These are phyloP conservation scores for Drosophila busckii DNA, from an alignment of 1,140 invertebrate genomes.

Conservation along the genomic window DNA sequence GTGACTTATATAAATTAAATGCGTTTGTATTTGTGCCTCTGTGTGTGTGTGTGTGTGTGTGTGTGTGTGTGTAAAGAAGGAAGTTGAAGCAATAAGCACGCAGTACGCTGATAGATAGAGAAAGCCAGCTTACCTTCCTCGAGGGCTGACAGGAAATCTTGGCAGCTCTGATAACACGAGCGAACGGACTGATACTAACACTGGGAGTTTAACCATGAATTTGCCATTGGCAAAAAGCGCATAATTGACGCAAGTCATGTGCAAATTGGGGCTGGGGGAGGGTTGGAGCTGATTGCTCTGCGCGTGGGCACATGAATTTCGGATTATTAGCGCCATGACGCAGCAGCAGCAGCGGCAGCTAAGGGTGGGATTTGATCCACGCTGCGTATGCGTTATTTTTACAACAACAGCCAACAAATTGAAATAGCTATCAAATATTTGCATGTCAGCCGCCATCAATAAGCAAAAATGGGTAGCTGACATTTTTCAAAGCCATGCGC, in stretches of 20 bases:
- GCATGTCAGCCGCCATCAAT: too few relatives aligned
- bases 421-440: too few relatives aligned
- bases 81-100: constrained; percentile 20
- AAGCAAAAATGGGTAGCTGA: too few relatives aligned
- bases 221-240: constrained; percentile 26
- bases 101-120: constrained; percentile 37
- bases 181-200: background rate
- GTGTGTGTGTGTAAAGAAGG: background rate
- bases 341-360: constrained; percentile 3
- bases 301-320: constrained; percentile 15
- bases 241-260: constrained; percentile 63
- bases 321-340: constrained; percentile 20
- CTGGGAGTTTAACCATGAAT: background rate
- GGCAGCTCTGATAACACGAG: constrained; percentile 32
- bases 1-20: constrained; percentile 69
- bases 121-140: too few relatives aligned
- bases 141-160: constrained; percentile 37
- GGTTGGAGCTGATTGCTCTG: constrained; percentile 20
- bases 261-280: background rate
- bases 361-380: too few relatives aligned
- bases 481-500: too few relatives aligned
- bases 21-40: too few relatives aligned
- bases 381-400: too few relatives aligned
- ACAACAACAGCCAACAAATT: too few relatives aligned
- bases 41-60: constrained; percentile 3